Conservation (phyloP, 2,113 vertebrate genomes). For the Sarotherodon lohbergeri region DNA sequence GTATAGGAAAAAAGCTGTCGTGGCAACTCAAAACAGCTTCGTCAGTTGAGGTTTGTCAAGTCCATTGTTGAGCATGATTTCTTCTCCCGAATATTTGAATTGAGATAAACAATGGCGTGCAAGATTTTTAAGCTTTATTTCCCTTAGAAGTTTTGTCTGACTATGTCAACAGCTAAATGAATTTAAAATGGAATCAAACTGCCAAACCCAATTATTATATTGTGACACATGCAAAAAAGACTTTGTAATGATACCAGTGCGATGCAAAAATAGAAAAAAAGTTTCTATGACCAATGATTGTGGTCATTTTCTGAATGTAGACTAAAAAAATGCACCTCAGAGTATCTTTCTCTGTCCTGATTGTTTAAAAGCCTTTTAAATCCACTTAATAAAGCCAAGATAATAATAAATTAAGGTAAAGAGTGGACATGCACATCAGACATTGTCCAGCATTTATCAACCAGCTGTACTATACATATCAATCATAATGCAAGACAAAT, state of each 20-base stretch:
- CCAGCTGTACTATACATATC: neutral
- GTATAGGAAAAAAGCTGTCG: neutral
- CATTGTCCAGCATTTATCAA: neutral
- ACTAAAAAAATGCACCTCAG: neutral
- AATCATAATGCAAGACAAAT: constrained; percentile 4
- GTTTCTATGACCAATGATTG: neutral
- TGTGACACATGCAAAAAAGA: neutral
- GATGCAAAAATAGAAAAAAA: neutral
- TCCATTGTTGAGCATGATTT: neutral
- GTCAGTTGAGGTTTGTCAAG: neutral
- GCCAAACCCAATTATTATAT: neutral
- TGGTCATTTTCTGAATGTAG: neutral
- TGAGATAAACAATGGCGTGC: neutral
- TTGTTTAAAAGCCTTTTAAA: neutral
- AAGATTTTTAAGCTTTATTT: neutral
- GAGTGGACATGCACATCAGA: neutral
- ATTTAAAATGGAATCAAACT: neutral
- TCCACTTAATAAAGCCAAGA: neutral
- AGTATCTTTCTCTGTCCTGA: neutral
- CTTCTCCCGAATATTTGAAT: neutral
- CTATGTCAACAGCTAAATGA: neutral
- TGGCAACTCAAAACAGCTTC: neutral
- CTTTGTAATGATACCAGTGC: neutral
- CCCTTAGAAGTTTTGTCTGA: neutral
- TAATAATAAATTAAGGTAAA: neutral